Evolutionary conservation across 2,113 vertebrate genomes (phyloP).

Genomic region (Promerops cafer): DNA sequence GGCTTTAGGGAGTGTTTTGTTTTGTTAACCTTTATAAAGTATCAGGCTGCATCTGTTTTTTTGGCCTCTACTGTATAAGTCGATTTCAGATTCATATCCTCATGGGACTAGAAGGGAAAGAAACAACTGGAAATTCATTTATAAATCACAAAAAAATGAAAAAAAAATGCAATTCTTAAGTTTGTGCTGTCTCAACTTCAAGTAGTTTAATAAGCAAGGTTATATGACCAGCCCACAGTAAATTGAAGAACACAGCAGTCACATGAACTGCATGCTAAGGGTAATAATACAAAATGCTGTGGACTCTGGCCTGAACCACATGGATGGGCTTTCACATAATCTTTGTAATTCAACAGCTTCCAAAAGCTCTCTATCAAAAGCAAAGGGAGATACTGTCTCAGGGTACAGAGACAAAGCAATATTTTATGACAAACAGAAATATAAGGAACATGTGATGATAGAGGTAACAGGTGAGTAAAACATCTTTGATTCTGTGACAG

Average conservation of each 20-base stretch:
- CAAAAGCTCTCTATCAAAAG: neutral
- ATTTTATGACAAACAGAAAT: neutral
- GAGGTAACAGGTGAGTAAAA: neutral
- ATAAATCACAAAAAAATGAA: neutral
- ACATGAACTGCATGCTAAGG: neutral
- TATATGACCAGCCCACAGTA: neutral
- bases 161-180: neutral
- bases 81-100: neutral
- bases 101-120: neutral
- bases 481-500: neutral
- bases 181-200: neutral
- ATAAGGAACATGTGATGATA: accelerated
- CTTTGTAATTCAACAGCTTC: neutral
- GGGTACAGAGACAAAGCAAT: neutral
- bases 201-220: neutral
- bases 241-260: neutral
- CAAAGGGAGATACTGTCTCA: neutral
- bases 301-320: neutral
- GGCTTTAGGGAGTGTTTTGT: conserved; percentile 50
- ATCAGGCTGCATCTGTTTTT: neutral
- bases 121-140: neutral
- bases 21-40: conserved; percentile 37
- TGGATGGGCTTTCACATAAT: neutral
- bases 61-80: neutral
- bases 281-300: neutral